Evolutionary conservation across 53 echinoderm and acorn worm genomes (phyloP).

Genomic region (Luidia sarsii): DNA sequence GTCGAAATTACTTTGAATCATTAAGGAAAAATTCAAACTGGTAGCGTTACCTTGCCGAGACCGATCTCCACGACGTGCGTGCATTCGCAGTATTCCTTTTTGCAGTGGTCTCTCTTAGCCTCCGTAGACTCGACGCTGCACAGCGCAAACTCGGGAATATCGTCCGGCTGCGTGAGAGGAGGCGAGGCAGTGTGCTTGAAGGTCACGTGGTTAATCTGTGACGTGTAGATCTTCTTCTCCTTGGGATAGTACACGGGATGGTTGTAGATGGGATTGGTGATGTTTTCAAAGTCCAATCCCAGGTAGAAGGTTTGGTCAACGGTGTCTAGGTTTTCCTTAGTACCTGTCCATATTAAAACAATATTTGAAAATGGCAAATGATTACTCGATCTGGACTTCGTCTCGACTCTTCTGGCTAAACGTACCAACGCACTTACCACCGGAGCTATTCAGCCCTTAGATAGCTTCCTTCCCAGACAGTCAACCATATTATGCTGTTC

Average conservation of each 20-base stretch:
- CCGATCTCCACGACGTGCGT: conserved; percentile 66
- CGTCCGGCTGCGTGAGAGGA: conserved; percentile 65
- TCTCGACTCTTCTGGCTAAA: too few relatives aligned
- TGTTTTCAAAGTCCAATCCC: conserved; percentile 33
- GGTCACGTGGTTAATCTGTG: conserved; percentile 84
- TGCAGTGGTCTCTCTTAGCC: conserved; percentile 60
- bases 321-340: neutral
- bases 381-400: too few relatives aligned
- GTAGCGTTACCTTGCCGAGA: conserved; percentile 79
- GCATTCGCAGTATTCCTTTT: conserved; percentile 78
- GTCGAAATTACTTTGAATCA: too few relatives aligned
- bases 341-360: neutral
- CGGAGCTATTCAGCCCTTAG: too few relatives aligned
- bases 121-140: conserved; percentile 59
- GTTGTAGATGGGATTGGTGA: conserved; percentile 73
- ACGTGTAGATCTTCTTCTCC: conserved; percentile 64
- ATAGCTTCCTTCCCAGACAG: too few relatives aligned
- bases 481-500: too few relatives aligned
- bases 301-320: conserved; percentile 33
- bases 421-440: too few relatives aligned
- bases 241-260: conserved; percentile 71
- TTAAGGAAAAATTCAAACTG: too few relatives aligned
- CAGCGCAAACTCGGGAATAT: conserved; percentile 49
- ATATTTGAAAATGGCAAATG: neutral
- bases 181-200: conserved; percentile 61